Conservation (phyloP, 1,140 invertebrate species). For the Maniola jurtina region DNA sequence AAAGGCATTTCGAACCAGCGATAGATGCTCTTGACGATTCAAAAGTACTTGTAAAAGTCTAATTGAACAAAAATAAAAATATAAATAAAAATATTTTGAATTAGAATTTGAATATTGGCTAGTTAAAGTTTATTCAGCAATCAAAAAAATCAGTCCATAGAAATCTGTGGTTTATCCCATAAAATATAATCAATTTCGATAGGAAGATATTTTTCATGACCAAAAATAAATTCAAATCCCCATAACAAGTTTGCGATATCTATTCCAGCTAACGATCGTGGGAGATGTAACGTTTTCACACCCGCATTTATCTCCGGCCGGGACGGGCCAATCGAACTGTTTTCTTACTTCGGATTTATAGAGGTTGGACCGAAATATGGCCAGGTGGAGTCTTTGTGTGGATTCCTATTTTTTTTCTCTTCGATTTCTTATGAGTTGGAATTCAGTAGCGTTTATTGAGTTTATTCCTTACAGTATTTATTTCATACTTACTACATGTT, state of each 20-base stretch:
- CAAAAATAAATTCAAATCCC: constrained; percentile 29
- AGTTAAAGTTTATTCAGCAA: too few species aligned
- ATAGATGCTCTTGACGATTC: too few species aligned
- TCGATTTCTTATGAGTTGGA: neutral
- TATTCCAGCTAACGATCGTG: constrained; percentile 20
- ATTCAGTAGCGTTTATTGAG: neutral
- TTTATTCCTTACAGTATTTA: too few species aligned
- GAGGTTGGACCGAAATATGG: constrained; percentile 39
- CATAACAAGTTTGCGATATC: constrained; percentile 21
- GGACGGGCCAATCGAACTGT: constrained; percentile 42
- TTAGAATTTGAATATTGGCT: too few species aligned
- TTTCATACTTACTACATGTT: too few species aligned
- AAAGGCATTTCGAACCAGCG: too few species aligned
- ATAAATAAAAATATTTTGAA: too few species aligned
- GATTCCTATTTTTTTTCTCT: neutral
- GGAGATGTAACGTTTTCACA: constrained; percentile 31
- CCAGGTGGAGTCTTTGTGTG: constrained; percentile 24
- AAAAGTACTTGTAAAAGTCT: too few species aligned
- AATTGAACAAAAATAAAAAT: too few species aligned
- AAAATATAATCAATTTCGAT: too few species aligned
- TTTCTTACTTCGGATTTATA: constrained; percentile 43
- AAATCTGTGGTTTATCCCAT: too few species aligned
- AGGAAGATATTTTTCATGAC: neutral
- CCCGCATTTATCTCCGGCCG: constrained; percentile 37
- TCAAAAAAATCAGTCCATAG: too few species aligned